phyloP scores from a whole-genome alignment of 1,140 invertebrate genomes.

The Hyposmocoma kahamanoa region DNA sequence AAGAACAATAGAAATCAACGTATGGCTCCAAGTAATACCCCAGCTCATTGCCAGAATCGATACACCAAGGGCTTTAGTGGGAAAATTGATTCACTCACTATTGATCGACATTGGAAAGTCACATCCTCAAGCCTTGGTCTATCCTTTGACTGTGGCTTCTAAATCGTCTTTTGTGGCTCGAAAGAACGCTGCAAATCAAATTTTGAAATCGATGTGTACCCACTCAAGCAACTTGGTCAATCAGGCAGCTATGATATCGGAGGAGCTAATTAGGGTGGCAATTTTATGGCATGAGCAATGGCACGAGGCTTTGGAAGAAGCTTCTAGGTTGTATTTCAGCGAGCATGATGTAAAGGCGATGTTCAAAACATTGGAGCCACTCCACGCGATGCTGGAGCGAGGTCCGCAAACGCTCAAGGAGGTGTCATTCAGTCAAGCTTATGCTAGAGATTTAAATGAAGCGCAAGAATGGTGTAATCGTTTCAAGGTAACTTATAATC shows the following conservation, averaged over 20 bases:
- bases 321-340: constrained; percentile 94
- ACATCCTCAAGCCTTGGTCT: constrained; percentile 94
- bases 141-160: constrained; percentile 97
- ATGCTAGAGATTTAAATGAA: constrained; percentile 94
- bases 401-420: constrained; percentile 97
- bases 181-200: constrained; percentile 94
- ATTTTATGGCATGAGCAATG: constrained; percentile 99
- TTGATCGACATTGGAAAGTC: constrained; percentile 95
- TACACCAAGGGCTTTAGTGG: constrained; percentile 90
- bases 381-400: constrained; percentile 94
- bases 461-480: constrained; percentile 95
- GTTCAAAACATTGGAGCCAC: constrained; percentile 95
- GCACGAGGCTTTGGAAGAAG: constrained; percentile 99
- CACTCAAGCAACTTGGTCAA: constrained; percentile 93
- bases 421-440: constrained; percentile 96
- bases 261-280: constrained; percentile 97
- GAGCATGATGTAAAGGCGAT: constrained; percentile 96
- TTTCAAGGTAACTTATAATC: constrained; percentile 79
- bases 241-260: constrained; percentile 95
- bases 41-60: constrained; percentile 99
- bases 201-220: constrained; percentile 96
- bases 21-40: constrained; percentile 99
- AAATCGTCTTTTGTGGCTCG: constrained; percentile 93
- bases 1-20: constrained; percentile 95
- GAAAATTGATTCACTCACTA: constrained; percentile 92